Base-by-base conservation (phyloP, 1,140 invertebrate genomes). In the Dendroctonus ponderosae region DNA sequence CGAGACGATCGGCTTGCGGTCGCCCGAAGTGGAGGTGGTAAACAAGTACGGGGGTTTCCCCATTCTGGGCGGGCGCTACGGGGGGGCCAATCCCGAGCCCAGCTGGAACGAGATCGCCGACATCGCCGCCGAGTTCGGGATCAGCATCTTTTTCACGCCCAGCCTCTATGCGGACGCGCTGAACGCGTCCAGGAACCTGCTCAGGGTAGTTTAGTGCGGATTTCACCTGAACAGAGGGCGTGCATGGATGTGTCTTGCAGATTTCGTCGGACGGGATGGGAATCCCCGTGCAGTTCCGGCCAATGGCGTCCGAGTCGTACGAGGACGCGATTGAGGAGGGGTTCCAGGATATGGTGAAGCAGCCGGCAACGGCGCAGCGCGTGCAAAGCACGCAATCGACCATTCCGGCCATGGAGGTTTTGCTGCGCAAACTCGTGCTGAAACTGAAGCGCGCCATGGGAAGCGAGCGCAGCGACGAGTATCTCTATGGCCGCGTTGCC, bases 91-190 rank as follows among this genome's bases (percentile, higher is more conserved):
- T n/a, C 43, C 26, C 43, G 9, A 58, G 26, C n/a, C 37, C 62
- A 65, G 66, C 1, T 77, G 74, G 74, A 69, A 73, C 26, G 64
- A 73, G 5, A 67, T 76, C 9, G 76, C 65, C 9, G 61, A 73
- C n/a, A 46, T 76, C 7, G 67, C 68, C 1, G 68, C 71, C 4
- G 56, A 72, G 43, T 77, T 73, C 66, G 76, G 76, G 5, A 61
- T 77, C 5, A 68, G 68, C 5, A 58, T 77, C 14, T 66, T 77
- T 5, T 71, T 77, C 41, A 70, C 61, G 38, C 63, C 69, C 11
- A 64, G 43, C 12, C 51, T 71, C 11, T 60, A 11, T 37, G 67
- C 53, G 14, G 64, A 71, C 58, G 64, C 57, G 40, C 43, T 43
- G 42, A 70, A 71, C 44, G 51, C 71, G 2, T 61, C 61, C 5